Evolutionary conservation across 92 coral and sea anemone species (phyloP), one percentile per base, ranked within the genome.

Genomic region (Bergia puertoricense): DNA sequence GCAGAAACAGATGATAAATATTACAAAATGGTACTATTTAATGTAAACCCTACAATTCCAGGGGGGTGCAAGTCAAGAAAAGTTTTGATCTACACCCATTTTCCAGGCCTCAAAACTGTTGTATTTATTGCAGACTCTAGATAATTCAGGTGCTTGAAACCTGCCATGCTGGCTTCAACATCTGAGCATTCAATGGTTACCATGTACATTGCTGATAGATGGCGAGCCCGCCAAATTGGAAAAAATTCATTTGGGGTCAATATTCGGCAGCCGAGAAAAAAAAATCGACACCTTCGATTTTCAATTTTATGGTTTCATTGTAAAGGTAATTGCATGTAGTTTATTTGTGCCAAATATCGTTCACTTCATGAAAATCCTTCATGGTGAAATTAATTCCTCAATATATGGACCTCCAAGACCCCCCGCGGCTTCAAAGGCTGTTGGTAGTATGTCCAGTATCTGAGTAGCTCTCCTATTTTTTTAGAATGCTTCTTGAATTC

Each of bases 361-460:
- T 77, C 81, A 77, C 81, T 77, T 77, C 81, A 77, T 77, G 81
- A 77, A 77, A 77, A 23, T 77, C 59, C 59, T 77, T 77, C 81
- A 20, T 77, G 81, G 6, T 78, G 43, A 78, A 78, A 78, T 78
- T 48, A 50, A 78, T 78, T 48, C 5, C 4, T 78, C 66, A 78
- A 78, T 78, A 78, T 48, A 30, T 46, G 39, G 82, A 78, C 82
- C 67, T 78, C 41, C 16, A 23, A 48, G 82, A 78, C 82, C 82
- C 81, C 82, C 82, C 8, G 82, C 20, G 82, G 82, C 82, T 46
- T 78, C 77, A 73, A 10, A 37, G 2, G 77, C 77, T 73, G 1
- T 73, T 73, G 77, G 18, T 38, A 38, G 43, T 76, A 75, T 75
- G 79, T 75, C 79, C 79, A 38, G 79, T 75, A 42, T 75, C 36